These are phyloP conservation scores for Cosmia pyralina DNA, from an alignment of 2,888 invertebrate genomes.

Conservation along the genomic window DNA sequence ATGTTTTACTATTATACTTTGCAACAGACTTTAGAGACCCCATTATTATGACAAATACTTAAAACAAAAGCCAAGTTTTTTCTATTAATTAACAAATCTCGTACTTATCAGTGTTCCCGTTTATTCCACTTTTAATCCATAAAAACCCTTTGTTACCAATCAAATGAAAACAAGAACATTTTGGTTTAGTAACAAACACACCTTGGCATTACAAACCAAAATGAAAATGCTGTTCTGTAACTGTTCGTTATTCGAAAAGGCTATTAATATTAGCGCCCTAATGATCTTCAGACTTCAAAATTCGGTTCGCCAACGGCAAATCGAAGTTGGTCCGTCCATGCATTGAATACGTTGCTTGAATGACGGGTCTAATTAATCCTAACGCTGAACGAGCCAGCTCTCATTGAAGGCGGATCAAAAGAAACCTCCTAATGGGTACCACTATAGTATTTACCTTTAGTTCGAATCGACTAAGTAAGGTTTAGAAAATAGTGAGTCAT, in stretches of 20 bases:
- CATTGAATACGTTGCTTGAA: slow-evolving; percentile 81
- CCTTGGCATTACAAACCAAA: slow-evolving; percentile 53
- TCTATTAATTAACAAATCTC: background rate
- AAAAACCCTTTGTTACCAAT: slow-evolving; percentile 62
- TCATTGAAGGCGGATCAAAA: slow-evolving; percentile 84
- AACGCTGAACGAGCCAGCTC: slow-evolving; percentile 77
- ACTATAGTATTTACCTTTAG: slow-evolving; percentile 78
- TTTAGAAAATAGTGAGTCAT: slow-evolving; percentile 66
- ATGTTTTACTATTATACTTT: too few relatives aligned
- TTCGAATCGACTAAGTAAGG: slow-evolving; percentile 61
- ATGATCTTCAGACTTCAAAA: slow-evolving; percentile 58
- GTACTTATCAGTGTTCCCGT: slow-evolving; percentile 12
- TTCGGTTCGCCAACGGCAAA: slow-evolving; percentile 60
- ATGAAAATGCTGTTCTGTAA: slow-evolving; percentile 45
- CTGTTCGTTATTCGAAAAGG: slow-evolving; percentile 48
- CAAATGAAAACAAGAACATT: slow-evolving; percentile 67
- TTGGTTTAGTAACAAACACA: slow-evolving; percentile 62
- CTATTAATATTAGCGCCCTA: slow-evolving; percentile 61
- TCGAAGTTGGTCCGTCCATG: slow-evolving; percentile 69
- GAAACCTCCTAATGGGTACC: slow-evolving; percentile 86
- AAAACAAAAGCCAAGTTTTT: background rate
- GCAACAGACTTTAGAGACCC: too few relatives aligned
- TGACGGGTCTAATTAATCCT: slow-evolving; percentile 85
- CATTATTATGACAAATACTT: background rate
- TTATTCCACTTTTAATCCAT: slow-evolving; percentile 40